Conservation (phyloP, 2,888 invertebrate species). For the Noctua pronuba region DNA sequence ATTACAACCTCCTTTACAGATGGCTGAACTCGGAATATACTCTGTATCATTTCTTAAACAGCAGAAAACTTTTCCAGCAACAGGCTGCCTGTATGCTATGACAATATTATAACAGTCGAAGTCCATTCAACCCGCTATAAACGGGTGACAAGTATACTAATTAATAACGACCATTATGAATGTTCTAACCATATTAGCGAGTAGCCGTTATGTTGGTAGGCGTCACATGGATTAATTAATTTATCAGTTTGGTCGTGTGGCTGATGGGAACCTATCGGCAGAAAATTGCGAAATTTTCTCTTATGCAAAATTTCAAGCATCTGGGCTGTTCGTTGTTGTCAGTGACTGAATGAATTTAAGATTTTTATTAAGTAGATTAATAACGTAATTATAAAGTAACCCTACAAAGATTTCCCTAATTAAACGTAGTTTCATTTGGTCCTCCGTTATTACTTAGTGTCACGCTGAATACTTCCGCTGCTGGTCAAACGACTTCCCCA, state of each 20-base stretch:
- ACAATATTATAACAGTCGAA: not conserved
- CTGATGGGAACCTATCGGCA: not conserved
- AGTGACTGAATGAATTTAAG: not conserved
- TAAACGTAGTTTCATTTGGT: not conserved
- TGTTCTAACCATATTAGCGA: conserved; percentile 5
- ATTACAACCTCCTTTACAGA: not conserved
- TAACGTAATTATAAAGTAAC: not conserved
- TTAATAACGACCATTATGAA: conserved; percentile 19
- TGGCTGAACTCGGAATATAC: not conserved
- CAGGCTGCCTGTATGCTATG: too few relatives aligned
- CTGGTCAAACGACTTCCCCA: not conserved
- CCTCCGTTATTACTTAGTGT: not conserved
- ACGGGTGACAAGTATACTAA: not conserved
- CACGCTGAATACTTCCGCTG: not conserved
- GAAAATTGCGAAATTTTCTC: not conserved
- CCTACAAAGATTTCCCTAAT: not conserved
- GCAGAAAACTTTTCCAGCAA: not conserved
- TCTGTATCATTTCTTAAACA: not conserved
- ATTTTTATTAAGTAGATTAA: not conserved
- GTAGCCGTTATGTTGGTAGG: not conserved
- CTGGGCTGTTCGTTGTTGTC: not conserved
- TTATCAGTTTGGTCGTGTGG: not conserved
- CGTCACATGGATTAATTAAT: not conserved
- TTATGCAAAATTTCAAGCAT: not conserved
- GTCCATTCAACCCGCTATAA: conserved; percentile 19